Percentiles rank a stretch among this genome's conserved stretches.
These are phyloP conservation scores for Zaprionus obscuricornis DNA, from an alignment of 2,888 invertebrate species.

Conservation along the genomic window DNA sequence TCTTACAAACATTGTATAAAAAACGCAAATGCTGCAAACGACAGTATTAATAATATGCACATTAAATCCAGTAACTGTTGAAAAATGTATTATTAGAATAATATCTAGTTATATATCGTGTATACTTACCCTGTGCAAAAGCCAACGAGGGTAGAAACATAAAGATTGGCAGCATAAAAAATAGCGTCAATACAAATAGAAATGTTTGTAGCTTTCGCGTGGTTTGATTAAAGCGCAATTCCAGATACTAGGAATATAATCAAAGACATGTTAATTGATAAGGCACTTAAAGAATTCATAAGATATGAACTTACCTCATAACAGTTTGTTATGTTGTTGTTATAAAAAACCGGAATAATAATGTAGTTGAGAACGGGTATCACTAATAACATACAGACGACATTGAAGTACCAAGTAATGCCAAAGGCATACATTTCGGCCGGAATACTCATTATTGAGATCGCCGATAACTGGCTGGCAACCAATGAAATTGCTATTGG, in stretches of 20 bases:
- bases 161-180: constrained; percentile 79
- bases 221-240: constrained; percentile 76
- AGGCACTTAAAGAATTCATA: not conserved
- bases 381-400: constrained; percentile 82
- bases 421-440: constrained; percentile 85
- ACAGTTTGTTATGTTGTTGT: constrained; percentile 84
- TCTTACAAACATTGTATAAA: constrained; percentile 86
- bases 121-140: constrained; percentile 79
- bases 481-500: constrained; percentile 87
- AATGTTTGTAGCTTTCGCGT: constrained; percentile 77
- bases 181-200: constrained; percentile 68
- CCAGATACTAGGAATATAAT: constrained; percentile 80
- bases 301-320: constrained; percentile 82
- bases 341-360: constrained; percentile 84
- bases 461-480: constrained; percentile 85
- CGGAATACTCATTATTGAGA: constrained; percentile 85
- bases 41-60: constrained; percentile 85
- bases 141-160: constrained; percentile 81
- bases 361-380: constrained; percentile 79
- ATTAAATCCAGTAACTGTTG: constrained; percentile 86
- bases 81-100: not conserved
- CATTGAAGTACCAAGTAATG: constrained; percentile 83
- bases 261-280: not conserved
- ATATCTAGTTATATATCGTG: not conserved
- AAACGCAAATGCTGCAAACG: constrained; percentile 85